phyloP scores from a whole-genome alignment of 2,113 vertebrate species.

The Brachyistius frenatus region DNA sequence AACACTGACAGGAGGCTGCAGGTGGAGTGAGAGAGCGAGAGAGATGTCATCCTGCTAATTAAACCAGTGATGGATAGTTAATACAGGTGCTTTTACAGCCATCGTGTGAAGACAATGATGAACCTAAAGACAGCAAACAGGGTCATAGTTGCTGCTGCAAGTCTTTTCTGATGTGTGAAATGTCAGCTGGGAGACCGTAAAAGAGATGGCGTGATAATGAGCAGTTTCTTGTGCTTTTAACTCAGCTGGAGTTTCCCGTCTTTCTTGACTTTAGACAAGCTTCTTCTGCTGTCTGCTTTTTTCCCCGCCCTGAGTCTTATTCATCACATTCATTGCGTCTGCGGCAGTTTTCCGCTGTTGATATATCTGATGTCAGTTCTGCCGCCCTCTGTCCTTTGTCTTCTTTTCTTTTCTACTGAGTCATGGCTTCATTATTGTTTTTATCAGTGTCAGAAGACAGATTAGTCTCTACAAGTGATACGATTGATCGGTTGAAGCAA shows the following conservation, averaged over 20 bases:
- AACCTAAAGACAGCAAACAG: constrained; percentile 18
- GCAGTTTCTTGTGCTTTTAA: neutral
- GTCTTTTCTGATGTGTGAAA: constrained; percentile 10
- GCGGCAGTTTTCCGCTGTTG: constrained; percentile 36
- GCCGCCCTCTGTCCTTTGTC: constrained; percentile 35
- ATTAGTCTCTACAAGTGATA: constrained; percentile 32
- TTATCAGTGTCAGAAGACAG: constrained; percentile 56
- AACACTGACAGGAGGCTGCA: constrained; percentile 48
- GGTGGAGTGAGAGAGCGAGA: constrained; percentile 31
- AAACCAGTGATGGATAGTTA: constrained; percentile 55
- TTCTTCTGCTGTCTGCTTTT: neutral
- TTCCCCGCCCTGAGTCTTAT: neutral
- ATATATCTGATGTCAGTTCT: constrained; percentile 39
- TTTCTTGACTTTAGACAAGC: neutral
- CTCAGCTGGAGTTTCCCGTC: neutral
- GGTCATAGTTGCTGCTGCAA: constrained; percentile 6
- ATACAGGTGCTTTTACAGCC: constrained; percentile 39
- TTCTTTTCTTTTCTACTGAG: constrained; percentile 24
- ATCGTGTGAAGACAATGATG: constrained; percentile 1
- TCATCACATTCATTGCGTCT: neutral
- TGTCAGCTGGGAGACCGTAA: neutral
- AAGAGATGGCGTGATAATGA: constrained; percentile 5
- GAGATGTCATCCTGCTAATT: constrained; percentile 46
- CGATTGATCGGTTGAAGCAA: constrained; percentile 7
- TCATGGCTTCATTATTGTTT: constrained; percentile 51